Evolutionary conservation across 1,140 invertebrate species (phyloP), one percentile per base, ranked within the genome.

Genomic region (Megalopta genalis): DNA sequence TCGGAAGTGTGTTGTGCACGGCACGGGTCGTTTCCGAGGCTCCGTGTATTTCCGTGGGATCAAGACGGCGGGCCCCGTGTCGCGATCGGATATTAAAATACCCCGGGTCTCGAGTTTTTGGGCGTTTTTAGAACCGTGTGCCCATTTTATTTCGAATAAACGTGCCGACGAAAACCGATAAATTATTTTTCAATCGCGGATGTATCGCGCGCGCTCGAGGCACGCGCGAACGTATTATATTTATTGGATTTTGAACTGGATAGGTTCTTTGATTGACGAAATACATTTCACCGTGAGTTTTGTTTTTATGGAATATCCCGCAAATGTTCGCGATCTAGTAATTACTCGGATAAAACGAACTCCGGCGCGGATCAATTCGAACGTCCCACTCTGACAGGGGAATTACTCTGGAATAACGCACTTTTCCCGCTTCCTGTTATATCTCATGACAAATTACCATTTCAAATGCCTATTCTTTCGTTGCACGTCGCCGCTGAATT

Each of bases 11-110:
- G 63, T 76, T 74, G 81, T 68, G n/a, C n/a, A n/a, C n/a, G n/a
- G n/a, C n/a, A n/a, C 37, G 23, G 75, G 42, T 77, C 62, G 52
- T 66, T 81, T 12, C n/a, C 60, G 39, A 18, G 64, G 57, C 37
- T 16, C 68, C 69, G 68, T 78, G 80, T 82, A 82, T 73, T 82
- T 82, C 73, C 9, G 27, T 73, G 42, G 63, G 76, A 73, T 74
- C 77, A 25, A 54, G 27, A 16, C 21, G 66, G 52, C 59, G 52
- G 59, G 64, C 79, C 82, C 81, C n/a, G n/a, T n/a, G 69, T 1
- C 68, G 77, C 77, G 81, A 86, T 83, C 70, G 77, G 73, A 37
- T 76, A 84, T 66, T 85, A 88, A 88, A 86, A 87, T 88, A 74
- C 80, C 57, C 69, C 66, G 39, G 32, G 71, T 81, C 73, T 69